Evolutionary conservation across 64 coral and sea anemone genomes (phyloP).

Genomic region (Dendrophyllia cribrosa): DNA sequence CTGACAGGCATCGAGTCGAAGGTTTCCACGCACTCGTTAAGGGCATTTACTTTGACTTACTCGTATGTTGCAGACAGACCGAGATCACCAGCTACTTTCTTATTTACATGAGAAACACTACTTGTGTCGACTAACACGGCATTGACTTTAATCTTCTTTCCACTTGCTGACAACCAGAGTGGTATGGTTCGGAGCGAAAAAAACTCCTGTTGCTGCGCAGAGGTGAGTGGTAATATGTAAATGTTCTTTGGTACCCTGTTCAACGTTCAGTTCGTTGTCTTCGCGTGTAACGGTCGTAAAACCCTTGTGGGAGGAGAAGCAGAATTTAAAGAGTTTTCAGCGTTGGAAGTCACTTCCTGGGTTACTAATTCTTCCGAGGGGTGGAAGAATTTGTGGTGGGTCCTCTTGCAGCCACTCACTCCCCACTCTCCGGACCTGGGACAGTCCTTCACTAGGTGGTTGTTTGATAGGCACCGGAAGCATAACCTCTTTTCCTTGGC

Average conservation of each 20-base stretch:
- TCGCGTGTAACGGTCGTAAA: neutral
- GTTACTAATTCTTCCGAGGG: neutral
- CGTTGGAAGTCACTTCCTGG: neutral
- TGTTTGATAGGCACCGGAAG: slow-evolving; percentile 42
- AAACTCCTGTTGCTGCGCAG: no score
- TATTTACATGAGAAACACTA: neutral
- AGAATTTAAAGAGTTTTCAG: neutral
- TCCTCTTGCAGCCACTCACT: slow-evolving; percentile 36
- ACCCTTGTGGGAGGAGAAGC: neutral
- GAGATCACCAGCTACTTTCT: no score
- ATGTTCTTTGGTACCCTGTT: no score
- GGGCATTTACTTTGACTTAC: slow-evolving; percentile 45
- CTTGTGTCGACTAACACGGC: slow-evolving; percentile 32
- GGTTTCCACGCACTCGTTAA: slow-evolving; percentile 54
- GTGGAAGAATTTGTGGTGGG: slow-evolving; percentile 32
- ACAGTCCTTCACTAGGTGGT: slow-evolving; percentile 27
- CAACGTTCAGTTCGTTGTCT: neutral
- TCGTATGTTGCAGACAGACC: slow-evolving; percentile 15
- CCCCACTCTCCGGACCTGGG: neutral
- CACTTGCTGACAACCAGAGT: neutral
- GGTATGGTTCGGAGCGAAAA: neutral
- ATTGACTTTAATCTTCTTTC: slow-evolving; percentile 44
- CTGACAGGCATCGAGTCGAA: slow-evolving; percentile 66
- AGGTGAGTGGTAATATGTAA: no score
- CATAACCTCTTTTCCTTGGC: slow-evolving; percentile 57